phyloP scores from a whole-genome alignment of 2,888 invertebrate genomes.

The Vanessa cardui region DNA sequence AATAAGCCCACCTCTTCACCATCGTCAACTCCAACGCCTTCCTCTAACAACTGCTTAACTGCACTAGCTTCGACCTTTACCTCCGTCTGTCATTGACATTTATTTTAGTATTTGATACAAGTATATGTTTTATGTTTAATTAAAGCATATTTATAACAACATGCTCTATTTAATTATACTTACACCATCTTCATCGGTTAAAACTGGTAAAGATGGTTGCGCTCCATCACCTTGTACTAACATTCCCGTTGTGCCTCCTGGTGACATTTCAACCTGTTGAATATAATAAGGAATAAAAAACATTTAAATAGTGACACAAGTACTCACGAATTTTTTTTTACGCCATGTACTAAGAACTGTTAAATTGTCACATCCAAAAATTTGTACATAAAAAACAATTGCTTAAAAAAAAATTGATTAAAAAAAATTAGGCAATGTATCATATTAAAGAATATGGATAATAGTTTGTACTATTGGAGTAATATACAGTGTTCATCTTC shows the following conservation, averaged over 20 bases:
- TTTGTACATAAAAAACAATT: no score
- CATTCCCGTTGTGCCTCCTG: constrained; percentile 85
- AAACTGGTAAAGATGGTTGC: constrained; percentile 73
- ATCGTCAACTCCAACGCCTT: constrained; percentile 69
- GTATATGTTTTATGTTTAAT: not conserved
- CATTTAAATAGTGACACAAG: not conserved
- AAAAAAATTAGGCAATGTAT: no score
- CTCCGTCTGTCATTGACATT: constrained; percentile 54
- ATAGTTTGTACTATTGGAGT: no score
- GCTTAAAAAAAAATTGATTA: no score
- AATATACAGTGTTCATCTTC: no score
- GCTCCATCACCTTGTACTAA: constrained; percentile 78
- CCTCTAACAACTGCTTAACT: constrained; percentile 82
- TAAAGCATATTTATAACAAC: not conserved
- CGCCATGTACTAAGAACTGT: no score
- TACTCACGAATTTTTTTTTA: no score
- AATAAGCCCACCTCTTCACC: constrained; percentile 68
- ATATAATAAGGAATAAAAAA: not conserved
- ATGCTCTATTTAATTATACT: constrained; percentile 45
- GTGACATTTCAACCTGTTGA: constrained; percentile 82
- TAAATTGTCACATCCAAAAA: no score
- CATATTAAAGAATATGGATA: no score
- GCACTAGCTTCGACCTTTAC: constrained; percentile 80
- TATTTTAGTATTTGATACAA: not conserved
- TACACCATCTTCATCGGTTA: constrained; percentile 77